Conservation (phyloP, 2,888 invertebrate genomes). For the Selenia dentaria region DNA sequence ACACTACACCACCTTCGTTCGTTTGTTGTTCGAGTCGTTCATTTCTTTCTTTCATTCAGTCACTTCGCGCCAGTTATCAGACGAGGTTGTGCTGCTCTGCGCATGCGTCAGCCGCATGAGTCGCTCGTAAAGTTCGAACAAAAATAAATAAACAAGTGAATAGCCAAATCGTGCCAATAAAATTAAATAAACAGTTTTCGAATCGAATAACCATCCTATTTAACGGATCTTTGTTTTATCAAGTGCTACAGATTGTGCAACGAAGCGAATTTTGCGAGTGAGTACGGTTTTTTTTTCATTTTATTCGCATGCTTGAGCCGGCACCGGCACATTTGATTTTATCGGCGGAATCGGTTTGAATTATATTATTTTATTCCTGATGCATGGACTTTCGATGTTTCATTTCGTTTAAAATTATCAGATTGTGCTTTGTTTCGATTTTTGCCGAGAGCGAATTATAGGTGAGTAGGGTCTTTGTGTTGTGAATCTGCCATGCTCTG, state of each 20-base stretch:
- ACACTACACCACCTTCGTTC: neutral
- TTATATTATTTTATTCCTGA: constrained; percentile 24
- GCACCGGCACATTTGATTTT: constrained; percentile 59
- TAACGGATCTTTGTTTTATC: constrained; percentile 31
- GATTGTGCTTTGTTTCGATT: neutral
- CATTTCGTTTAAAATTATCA: neutral
- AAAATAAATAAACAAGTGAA: constrained; percentile 78
- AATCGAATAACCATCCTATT: neutral
- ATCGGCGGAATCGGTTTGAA: constrained; percentile 45
- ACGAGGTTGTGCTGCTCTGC: constrained; percentile 49
- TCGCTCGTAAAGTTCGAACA: constrained; percentile 62
- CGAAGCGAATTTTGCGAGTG: constrained; percentile 61
- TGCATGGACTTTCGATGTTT: constrained; percentile 4
- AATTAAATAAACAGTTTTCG: constrained; percentile 24
- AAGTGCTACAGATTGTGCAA: constrained; percentile 48
- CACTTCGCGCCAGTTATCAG: constrained; percentile 59
- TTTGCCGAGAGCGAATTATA: neutral
- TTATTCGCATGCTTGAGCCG: constrained; percentile 63
- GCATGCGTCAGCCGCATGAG: constrained; percentile 61
- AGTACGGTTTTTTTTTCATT: constrained; percentile 62
- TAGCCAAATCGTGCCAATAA: constrained; percentile 47
- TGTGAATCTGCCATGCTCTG: no score
- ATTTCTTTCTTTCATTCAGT: constrained; percentile 41
- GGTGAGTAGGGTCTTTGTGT: no score
- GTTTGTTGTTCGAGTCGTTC: constrained; percentile 29